Evolutionary conservation across 2,888 invertebrate genomes (phyloP).

Genomic region (Strigamia transsilvanica): DNA sequence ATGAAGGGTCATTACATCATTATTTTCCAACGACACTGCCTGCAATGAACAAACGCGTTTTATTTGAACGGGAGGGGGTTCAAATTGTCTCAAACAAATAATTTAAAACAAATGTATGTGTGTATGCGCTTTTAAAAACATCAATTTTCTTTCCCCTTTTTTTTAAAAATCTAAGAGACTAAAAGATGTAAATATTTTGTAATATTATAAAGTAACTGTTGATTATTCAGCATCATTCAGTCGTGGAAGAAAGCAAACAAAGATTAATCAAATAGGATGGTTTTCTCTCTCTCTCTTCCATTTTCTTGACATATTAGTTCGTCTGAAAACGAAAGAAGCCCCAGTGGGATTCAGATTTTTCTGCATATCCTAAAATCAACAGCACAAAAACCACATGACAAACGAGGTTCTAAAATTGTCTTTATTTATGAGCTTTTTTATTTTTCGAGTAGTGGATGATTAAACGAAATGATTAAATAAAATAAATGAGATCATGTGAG

Average conservation of each 20-base stretch:
- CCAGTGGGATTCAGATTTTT: constrained; percentile 37
- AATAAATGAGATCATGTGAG: constrained; percentile 27
- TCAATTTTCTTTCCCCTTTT: neutral
- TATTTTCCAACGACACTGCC: constrained; percentile 42
- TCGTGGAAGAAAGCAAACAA: constrained; percentile 27
- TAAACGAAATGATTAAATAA: constrained; percentile 44
- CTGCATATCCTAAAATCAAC: constrained; percentile 32
- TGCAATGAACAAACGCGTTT: constrained; percentile 43
- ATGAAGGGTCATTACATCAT: constrained; percentile 49
- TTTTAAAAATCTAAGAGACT: neutral
- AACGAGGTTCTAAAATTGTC: constrained; percentile 39
- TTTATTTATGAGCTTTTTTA: neutral
- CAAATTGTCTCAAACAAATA: constrained; percentile 31
- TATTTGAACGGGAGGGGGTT: constrained; percentile 34
- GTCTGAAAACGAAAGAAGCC: constrained; percentile 11
- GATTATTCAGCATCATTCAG: constrained; percentile 1
- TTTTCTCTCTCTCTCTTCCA: neutral
- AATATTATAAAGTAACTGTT: constrained; percentile 2
- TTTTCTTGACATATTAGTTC: constrained; percentile 22
- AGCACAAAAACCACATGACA: constrained; percentile 17
- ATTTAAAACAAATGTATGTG: constrained; percentile 21
- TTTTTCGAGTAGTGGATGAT: neutral
- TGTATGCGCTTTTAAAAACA: neutral
- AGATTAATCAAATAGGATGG: constrained; percentile 41
- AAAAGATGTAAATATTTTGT: neutral